Percentiles rank a stretch among this genome's conserved stretches.
Conservation (phyloP, 1,140 invertebrate species). For the Bombus haemorrhoidalis region DNA sequence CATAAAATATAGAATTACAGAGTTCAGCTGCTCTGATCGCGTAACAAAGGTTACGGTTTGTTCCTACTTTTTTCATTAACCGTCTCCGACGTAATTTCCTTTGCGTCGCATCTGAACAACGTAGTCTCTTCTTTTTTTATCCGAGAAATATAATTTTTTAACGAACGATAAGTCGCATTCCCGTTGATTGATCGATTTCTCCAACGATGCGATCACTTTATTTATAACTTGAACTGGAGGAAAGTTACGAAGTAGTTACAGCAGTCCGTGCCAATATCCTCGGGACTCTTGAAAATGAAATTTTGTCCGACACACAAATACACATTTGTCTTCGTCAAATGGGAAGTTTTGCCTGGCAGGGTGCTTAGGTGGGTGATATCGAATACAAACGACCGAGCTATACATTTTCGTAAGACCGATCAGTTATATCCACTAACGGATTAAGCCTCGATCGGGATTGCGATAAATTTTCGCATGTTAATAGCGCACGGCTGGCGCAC, state of each 20-base stretch:
- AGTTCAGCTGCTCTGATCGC: no score
- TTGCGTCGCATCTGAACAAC: background rate
- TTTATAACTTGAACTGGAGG: conserved; percentile 29
- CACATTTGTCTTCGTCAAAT: conserved; percentile 11
- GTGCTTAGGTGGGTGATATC: background rate
- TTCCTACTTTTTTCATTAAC: background rate
- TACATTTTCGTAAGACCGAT: conserved; percentile 10
- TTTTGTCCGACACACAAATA: background rate
- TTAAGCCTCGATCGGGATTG: background rate
- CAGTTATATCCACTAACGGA: background rate
- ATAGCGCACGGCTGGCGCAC: conserved; percentile 10
- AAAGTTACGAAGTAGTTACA: conserved; percentile 26
- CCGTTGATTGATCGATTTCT: conserved; percentile 28
- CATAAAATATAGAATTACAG: no score
- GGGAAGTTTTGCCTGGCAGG: background rate
- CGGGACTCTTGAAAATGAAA: conserved; percentile 42
- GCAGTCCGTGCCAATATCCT: conserved; percentile 28
- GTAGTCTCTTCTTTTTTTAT: background rate
- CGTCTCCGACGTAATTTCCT: background rate
- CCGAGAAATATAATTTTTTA: background rate
- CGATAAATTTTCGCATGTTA: conserved; percentile 44
- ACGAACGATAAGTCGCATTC: background rate
- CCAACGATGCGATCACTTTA: conserved; percentile 23
- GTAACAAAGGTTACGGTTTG: no score
- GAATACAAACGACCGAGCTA: conserved; percentile 3